Base-by-base conservation (phyloP, 1,140 invertebrate species). In the Asobara japonica region DNA sequence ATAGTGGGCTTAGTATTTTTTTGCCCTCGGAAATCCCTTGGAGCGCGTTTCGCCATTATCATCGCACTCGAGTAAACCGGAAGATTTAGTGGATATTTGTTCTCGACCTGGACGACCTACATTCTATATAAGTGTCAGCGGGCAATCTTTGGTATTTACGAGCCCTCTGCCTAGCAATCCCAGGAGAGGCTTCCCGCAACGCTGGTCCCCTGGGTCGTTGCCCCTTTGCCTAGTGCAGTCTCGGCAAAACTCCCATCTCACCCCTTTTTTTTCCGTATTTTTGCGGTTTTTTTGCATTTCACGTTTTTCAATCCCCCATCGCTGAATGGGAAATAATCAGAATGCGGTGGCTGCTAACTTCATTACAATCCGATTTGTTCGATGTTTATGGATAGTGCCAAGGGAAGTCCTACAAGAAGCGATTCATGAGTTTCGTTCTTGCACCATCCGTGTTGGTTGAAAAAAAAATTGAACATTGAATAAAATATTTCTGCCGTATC, bases 31-130 rank as follows among this genome's bases (percentile, higher is more conserved):
- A 56, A 56, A 27, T 22, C 51, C 22, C 51, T 56, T 45, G 41
- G 13, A 56, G 51, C 51, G 51, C 29, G 41, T 36, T 65, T 71
- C 69, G 36, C 69, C 62, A 70, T 74, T 74, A 74, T 74, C 73
- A 41, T 67, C 56, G 30, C 65, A 66, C 13, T 69, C 27, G 67
- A 29, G 56, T 73, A 27, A 69, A 69, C 66, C 61, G 36, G 29
- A 73, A 73, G 67, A 73, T 73, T 73, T 73, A 73, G 67, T 65
- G 72, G 72, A 73, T 73, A 73, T 73, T 73, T 69, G 72, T 65
- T 73, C 62, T 56, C 67, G 62, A 65, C 60, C 67, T 61, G 69
- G 64, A 69, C 64, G 73, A 74, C 73, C 73, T 71, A 74, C 73
- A 74, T 74, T 74, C 73, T 69, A 69, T 73, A 70, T 70, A 70